phyloP scores from a whole-genome alignment of 2,113 vertebrate species.

The Mobula hypostoma region DNA sequence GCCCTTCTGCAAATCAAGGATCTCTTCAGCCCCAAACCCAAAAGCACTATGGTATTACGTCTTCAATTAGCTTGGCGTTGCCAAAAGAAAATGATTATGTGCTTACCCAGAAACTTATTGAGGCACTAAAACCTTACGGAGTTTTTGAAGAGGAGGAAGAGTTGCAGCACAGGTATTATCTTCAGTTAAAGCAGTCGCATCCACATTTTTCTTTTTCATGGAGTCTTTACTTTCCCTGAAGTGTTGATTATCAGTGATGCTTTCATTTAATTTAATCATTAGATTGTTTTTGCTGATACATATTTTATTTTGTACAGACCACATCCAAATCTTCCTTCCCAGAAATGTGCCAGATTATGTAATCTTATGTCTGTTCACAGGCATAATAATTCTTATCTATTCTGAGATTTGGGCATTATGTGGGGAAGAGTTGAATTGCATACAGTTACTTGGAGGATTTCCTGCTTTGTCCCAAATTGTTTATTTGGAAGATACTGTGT shows the following conservation, averaged over 20 bases:
- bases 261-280: neutral
- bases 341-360: neutral
- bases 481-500: no score
- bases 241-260: neutral
- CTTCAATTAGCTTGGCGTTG: conserved; percentile 75
- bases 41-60: conserved; percentile 81
- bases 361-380: neutral
- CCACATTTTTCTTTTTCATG: neutral
- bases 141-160: conserved; percentile 81
- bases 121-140: conserved; percentile 71
- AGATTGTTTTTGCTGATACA: neutral
- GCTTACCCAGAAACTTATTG: conserved; percentile 71
- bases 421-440: neutral
- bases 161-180: conserved; percentile 70
- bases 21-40: conserved; percentile 63
- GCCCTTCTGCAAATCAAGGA: conserved; percentile 71
- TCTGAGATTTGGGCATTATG: neutral
- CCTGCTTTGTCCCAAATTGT: neutral
- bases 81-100: conserved; percentile 75
- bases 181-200: neutral
- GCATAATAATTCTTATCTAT: neutral
- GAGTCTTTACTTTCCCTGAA: neutral
- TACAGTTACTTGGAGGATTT: neutral
- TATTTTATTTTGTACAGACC: neutral
- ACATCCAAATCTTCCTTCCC: neutral